Evolutionary conservation across 1,140 invertebrate species (phyloP).

Genomic region (Brachionus plicatilis): DNA sequence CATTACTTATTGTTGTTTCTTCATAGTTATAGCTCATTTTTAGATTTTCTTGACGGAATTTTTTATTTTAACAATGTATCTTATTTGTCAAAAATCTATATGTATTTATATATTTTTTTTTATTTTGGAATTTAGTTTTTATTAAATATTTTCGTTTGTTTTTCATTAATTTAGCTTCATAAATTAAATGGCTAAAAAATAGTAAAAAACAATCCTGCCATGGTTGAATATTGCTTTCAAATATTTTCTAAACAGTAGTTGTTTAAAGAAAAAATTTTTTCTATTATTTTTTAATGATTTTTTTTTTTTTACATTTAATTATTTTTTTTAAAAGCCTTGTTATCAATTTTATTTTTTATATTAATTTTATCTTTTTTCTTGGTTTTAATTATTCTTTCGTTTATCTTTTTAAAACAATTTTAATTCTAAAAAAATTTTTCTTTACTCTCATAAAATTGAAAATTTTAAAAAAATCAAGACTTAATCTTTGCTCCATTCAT

Average conservation of each 20-base stretch:
- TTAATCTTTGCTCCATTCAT: no score
- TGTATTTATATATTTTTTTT: not conserved
- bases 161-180: not conserved
- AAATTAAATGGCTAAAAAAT: not conserved
- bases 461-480: no score
- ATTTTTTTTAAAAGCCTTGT: no score
- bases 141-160: not conserved
- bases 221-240: not conserved
- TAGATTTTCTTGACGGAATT: not conserved
- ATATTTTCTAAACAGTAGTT: not conserved
- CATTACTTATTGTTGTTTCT: not conserved
- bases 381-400: no score
- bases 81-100: not conserved
- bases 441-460: no score
- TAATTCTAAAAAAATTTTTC: no score
- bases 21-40: constrained; percentile 14
- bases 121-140: not conserved
- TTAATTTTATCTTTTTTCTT: no score
- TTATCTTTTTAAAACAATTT: no score
- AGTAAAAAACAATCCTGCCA: not conserved
- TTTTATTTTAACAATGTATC: not conserved
- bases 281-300: not conserved
- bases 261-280: not conserved
- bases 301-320: not conserved
- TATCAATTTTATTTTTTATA: no score